These are phyloP conservation scores for Chirona hameri DNA, from an alignment of 2,888 invertebrate species.

Conservation along the genomic window DNA sequence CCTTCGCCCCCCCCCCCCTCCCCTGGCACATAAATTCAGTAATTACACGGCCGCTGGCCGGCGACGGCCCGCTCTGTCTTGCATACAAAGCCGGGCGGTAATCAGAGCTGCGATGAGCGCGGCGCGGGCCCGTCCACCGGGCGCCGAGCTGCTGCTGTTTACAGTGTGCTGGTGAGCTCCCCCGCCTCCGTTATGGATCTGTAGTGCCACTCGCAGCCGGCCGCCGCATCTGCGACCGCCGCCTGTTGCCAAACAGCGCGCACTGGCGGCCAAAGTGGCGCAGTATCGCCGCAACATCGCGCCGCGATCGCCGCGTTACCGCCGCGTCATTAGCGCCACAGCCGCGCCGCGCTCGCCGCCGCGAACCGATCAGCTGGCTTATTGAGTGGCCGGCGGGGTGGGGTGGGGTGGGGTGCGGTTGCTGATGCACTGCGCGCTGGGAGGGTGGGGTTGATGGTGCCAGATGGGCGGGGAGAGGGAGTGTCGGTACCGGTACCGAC, in stretches of 20 bases:
- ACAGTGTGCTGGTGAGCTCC: background rate
- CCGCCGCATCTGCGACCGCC: background rate
- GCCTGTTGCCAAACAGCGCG: background rate
- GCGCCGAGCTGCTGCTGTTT: background rate
- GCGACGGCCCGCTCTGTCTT: background rate
- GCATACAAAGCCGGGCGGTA: slow-evolving; percentile 3
- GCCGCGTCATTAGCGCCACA: background rate
- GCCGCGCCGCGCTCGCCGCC: background rate
- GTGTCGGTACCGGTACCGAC: background rate
- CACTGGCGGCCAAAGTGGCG: background rate
- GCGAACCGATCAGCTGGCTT: background rate
- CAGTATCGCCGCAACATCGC: background rate
- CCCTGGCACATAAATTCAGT: background rate
- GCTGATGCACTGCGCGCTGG: too few species aligned
- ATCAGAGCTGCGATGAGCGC: background rate
- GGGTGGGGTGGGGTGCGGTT: background rate
- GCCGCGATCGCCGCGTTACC: background rate
- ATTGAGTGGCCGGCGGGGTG: background rate
- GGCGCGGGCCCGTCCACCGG: background rate
- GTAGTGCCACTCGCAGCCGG: background rate
- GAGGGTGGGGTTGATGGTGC: background rate
- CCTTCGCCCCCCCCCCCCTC: too few species aligned
- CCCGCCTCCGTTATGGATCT: background rate
- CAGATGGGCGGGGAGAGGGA: background rate
- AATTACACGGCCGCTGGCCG: background rate